Evolutionary conservation across 2,113 vertebrate species (phyloP).

Genomic region (Sprattus sprattus): DNA sequence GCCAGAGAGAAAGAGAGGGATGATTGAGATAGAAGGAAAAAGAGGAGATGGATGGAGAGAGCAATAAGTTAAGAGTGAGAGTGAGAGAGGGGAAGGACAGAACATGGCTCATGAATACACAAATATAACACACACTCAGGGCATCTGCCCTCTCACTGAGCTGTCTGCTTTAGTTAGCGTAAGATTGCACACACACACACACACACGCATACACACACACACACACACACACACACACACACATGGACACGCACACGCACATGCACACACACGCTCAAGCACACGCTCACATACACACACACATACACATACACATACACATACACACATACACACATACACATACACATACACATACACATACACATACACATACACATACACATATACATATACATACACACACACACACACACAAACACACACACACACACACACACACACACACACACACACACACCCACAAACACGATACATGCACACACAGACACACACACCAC

Average conservation of each 20-base stretch:
- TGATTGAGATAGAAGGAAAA: too few relatives aligned
- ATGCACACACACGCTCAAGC: background rate
- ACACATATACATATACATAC: background rate
- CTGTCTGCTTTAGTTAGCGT: constrained; percentile 38
- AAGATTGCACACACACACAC: background rate
- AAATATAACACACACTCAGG: constrained; percentile 16
- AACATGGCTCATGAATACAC: background rate
- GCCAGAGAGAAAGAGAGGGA: too few relatives aligned
- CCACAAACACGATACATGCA: background rate
- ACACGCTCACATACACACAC: background rate
- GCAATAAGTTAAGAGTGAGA: too few relatives aligned
- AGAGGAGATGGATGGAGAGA: too few relatives aligned
- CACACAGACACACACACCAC: background rate
- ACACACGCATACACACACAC: background rate
- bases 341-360: background rate
- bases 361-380: background rate
- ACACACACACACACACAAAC: background rate
- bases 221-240: background rate
- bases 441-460: background rate
- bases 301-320: background rate
- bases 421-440: background rate
- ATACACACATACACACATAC: background rate
- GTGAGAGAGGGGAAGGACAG: too few relatives aligned
- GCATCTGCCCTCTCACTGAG: constrained; percentile 22
- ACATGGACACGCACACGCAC: background rate